A percentile compares a stretch with the other conserved stretches of the same genome.
Evolutionary conservation across 2,113 vertebrate species (phyloP).

Genomic region (Numida meleagris): DNA sequence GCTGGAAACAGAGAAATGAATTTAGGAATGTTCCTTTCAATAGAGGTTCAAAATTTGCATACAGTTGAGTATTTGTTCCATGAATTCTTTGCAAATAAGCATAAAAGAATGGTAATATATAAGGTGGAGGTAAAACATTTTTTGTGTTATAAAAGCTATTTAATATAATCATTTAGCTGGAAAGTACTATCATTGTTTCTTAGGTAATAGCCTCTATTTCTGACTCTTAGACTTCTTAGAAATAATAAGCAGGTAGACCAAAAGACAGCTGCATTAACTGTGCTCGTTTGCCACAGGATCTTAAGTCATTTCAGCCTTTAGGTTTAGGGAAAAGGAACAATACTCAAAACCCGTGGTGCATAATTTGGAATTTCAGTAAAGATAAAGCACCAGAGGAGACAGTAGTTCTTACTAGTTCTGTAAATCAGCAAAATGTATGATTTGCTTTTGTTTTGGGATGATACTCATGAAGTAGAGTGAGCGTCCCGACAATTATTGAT

Average conservation of each 20-base stretch:
- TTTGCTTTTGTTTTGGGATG: background rate
- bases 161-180: background rate
- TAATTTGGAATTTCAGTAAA: background rate
- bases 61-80: background rate
- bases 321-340: background rate
- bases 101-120: background rate
- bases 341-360: background rate
- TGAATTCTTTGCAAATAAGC: background rate
- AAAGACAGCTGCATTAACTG: background rate
- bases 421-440: background rate
- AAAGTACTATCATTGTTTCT: background rate
- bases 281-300: background rate
- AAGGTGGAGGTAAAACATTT: background rate
- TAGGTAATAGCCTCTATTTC: background rate
- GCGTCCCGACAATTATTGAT: background rate
- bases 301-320: background rate
- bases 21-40: background rate
- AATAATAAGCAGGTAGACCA: background rate
- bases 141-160: background rate
- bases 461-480: background rate
- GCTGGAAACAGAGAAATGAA: background rate
- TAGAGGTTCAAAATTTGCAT: background rate
- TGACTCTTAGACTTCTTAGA: background rate
- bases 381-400: background rate
- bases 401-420: background rate